A percentile compares a stretch with the other conserved stretches of the same genome.
These are phyloP conservation scores for Psephotus haematonotus DNA, from an alignment of 2,113 vertebrate species.

Conservation along the genomic window DNA sequence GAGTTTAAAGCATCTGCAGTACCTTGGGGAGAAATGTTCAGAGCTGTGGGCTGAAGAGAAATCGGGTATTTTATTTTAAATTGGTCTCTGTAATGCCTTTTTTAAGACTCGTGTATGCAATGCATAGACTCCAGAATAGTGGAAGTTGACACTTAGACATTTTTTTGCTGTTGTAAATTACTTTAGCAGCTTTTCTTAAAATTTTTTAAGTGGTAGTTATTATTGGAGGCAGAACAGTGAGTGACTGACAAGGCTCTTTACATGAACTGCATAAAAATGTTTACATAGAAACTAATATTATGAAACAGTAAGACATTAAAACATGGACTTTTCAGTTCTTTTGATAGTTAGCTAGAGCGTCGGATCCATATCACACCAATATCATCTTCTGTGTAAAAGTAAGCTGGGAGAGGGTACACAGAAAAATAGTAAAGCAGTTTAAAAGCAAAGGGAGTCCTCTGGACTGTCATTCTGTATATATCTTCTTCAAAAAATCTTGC, in stretches of 20 bases:
- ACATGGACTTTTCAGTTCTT: neutral
- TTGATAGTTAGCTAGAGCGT: neutral
- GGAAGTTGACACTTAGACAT: neutral
- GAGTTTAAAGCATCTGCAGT: neutral
- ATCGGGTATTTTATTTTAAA: neutral
- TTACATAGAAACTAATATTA: neutral
- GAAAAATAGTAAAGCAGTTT: neutral
- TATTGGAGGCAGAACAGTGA: neutral
- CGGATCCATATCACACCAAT: neutral
- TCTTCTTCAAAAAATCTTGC: neutral
- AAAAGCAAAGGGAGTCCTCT: neutral
- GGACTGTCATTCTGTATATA: neutral
- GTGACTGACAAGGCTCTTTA: neutral
- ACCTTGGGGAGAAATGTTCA: neutral
- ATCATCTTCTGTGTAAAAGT: neutral
- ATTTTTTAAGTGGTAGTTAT: neutral
- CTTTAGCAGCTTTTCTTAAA: neutral
- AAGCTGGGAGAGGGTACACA: neutral
- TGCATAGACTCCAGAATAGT: neutral
- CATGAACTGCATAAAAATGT: neutral
- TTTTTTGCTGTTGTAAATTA: neutral
- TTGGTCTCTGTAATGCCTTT: neutral
- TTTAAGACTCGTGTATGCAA: neutral
- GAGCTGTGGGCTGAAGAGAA: neutral
- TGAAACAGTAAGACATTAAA: neutral